Conservation (phyloP, 2,888 invertebrate genomes). For the Cryptophagus acutangulus region DNA sequence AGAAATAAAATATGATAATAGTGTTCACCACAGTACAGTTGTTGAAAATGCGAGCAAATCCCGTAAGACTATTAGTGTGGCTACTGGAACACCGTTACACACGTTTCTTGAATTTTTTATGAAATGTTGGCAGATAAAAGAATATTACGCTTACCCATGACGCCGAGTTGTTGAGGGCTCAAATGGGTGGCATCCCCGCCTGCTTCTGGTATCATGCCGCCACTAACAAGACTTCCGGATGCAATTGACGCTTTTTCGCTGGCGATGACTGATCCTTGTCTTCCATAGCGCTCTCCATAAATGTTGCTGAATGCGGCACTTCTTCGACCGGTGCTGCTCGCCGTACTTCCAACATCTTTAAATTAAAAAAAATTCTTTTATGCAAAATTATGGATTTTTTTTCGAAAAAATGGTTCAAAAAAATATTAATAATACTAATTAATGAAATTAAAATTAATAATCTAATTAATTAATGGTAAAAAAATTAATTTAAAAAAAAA, state of each 20-base stretch:
- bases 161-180: conserved; percentile 82
- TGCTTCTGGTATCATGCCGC: conserved; percentile 41
- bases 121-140: no score
- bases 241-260: conserved; percentile 66
- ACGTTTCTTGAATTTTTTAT: no score
- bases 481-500: no score
- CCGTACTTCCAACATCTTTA: conserved; percentile 58
- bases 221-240: conserved; percentile 59
- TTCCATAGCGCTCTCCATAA: conserved; percentile 38
- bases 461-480: no score
- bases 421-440: no score
- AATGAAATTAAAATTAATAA: no score
- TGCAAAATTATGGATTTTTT: conserved; percentile 4
- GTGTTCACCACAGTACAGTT: no score
- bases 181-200: conserved; percentile 51
- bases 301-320: conserved; percentile 51
- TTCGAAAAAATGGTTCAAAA: no score
- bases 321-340: conserved; percentile 59
- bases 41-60: no score
- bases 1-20: no score
- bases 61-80: no score
- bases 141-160: conserved; percentile 72
- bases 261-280: conserved; percentile 51
- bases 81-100: no score
- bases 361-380: conserved; percentile 8